Evolutionary conservation across 2,113 vertebrate species (phyloP), one percentile per base, ranked within the genome.

Genomic region (Monopterus albus): DNA sequence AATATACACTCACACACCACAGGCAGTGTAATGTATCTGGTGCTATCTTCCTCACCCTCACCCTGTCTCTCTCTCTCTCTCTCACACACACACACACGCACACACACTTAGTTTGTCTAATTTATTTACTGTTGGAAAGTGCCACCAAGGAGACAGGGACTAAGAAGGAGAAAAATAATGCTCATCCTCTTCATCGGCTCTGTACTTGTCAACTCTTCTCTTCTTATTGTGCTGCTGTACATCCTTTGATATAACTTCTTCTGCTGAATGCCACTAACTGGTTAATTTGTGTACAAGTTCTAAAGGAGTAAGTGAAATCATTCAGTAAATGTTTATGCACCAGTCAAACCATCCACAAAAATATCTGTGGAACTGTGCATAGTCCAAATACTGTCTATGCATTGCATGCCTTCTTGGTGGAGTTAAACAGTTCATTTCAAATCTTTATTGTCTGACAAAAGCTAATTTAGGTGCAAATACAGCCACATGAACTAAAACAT

Each of bases 71-170:
- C 17, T 11, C 23, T 83, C 72, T 57, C 93, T 91, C 79, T 82
- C 75, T 56, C 94, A 92, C 76, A 83, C 78, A 59, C 93, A 93
- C 79, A 87, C 73, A 71, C 53, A 75, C 47, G 57, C 29, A 40
- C 72, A 75, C 73, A 74, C 49, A 55, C 58, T 51, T 61, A 50
- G 81, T 52, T 77, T 74, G 73, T 75, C 82, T 91, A 86, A 92
- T 90, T 86, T 91, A 91, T 92, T 92, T 88, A 88, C 82, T 66
- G 63, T 72, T 86, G 76, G 42, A 90, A 87, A 84, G 61, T 72
- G 75, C 68, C 83, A 90, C 86, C 89, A 91, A 92, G 88, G 90
- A 91, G 87, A 90, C 88, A 90, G 79, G 71, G 87, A 83, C 86
- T 89, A 69, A 81, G 76, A 89, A 86, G 78, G 75, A 86, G 87